Percentiles rank a stretch among this genome's conserved stretches.
phyloP scores from a whole-genome alignment of 2,113 vertebrate genomes.

The Oncorhynchus tshawytscha region DNA sequence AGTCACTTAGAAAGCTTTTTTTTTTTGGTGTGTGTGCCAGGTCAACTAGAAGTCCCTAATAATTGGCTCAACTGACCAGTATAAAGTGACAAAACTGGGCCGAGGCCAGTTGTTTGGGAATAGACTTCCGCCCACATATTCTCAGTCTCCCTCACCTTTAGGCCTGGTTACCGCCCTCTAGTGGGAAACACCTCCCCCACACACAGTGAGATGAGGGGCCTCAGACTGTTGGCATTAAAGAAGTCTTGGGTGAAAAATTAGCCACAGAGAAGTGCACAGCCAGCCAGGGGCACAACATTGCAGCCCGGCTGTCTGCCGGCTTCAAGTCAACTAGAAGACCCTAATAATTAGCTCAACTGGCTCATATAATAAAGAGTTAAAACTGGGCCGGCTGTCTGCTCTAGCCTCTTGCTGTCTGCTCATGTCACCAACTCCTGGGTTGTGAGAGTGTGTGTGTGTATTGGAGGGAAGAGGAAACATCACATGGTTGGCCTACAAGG shows the following conservation, averaged over 20 bases:
- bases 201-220: conserved; percentile 40
- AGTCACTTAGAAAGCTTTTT: too few relatives aligned
- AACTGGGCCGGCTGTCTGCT: conserved; percentile 1
- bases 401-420: not conserved
- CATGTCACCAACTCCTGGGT: not conserved
- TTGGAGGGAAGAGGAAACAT: conserved; percentile 40
- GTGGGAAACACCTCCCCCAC: conserved; percentile 30
- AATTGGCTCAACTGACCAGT: not conserved
- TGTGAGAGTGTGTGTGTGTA: conserved; percentile 17
- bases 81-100: not conserved
- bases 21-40: not conserved
- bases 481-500: conserved; percentile 24
- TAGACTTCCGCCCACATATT: conserved; percentile 15
- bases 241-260: conserved; percentile 64
- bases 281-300: conserved; percentile 61
- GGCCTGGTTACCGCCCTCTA: conserved; percentile 45
- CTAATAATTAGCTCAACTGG: not conserved
- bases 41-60: not conserved
- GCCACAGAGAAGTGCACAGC: conserved; percentile 48
- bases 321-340: not conserved
- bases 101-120: conserved; percentile 8
- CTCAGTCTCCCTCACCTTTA: conserved; percentile 1
- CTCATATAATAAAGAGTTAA: not conserved
- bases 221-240: conserved; percentile 70
- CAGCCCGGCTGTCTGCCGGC: too few relatives aligned